phyloP scores from a whole-genome alignment of 1,140 invertebrate genomes.

The Akabosia matsudoensis region DNA sequence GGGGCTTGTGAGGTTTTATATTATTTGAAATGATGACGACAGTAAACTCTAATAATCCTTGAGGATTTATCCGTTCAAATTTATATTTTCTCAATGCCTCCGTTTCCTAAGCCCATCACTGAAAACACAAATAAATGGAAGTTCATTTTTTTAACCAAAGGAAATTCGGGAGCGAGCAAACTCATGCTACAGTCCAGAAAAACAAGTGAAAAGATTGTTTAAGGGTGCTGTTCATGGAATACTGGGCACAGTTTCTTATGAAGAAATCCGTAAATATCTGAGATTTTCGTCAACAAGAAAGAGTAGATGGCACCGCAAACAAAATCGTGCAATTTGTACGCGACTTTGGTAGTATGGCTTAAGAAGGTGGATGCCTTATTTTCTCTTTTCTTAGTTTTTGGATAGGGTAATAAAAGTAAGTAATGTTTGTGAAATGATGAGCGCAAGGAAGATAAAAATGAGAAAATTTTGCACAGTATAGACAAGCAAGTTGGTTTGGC shows the following conservation, averaged over 20 bases:
- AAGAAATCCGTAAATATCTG: neutral
- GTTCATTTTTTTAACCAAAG: constrained; percentile 17
- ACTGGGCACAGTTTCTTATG: neutral
- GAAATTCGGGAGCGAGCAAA: neutral
- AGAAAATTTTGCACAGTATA: neutral
- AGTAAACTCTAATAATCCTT: constrained; percentile 19
- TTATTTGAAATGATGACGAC: constrained; percentile 24
- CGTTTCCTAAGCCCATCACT: neutral
- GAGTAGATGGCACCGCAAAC: neutral
- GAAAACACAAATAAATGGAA: neutral
- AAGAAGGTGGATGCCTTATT: neutral
- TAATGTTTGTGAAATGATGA: constrained; percentile 16
- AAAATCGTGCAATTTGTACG: constrained; percentile 17
- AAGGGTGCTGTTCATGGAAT: neutral
- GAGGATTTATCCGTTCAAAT: constrained; percentile 4
- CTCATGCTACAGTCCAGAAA: neutral
- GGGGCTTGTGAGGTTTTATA: neutral
- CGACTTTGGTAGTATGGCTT: neutral
- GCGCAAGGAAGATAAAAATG: constrained; percentile 8
- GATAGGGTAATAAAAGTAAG: constrained; percentile 22
- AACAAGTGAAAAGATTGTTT: neutral
- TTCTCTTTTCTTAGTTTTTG: neutral
- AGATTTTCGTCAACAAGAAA: no score
- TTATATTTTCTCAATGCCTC: constrained; percentile 16
- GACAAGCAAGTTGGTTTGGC: no score